Conservation (phyloP, 2,888 invertebrate genomes). For the Tachina lurida region DNA sequence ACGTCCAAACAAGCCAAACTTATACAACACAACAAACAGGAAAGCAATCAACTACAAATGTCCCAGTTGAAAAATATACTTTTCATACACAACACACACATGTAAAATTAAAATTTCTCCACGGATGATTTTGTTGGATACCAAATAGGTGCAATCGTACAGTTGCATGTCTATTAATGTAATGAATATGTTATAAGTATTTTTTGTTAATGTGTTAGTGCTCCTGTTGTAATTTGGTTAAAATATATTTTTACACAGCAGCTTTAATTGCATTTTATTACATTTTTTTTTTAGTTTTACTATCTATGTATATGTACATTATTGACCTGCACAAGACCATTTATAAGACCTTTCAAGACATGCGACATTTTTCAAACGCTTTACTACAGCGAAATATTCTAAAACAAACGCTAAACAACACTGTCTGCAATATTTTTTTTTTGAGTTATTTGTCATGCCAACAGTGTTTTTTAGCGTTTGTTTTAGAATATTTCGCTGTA, state of each 20-base stretch:
- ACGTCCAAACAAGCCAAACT: constrained; percentile 6
- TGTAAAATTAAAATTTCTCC: constrained; percentile 50
- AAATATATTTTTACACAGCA: constrained; percentile 12
- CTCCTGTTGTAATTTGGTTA: constrained; percentile 11
- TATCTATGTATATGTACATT: too few species aligned
- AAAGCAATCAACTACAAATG: constrained; percentile 53
- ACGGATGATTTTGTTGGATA: constrained; percentile 48
- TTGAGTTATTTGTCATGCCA: too few species aligned
- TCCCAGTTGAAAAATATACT: constrained; percentile 64
- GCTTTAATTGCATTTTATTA: neutral
- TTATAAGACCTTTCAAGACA: too few species aligned
- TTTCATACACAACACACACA: constrained; percentile 58
- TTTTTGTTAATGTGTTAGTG: neutral
- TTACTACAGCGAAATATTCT: too few species aligned
- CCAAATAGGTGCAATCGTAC: neutral
- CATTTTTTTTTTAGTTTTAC: neutral
- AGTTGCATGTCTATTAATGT: neutral
- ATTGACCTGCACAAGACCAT: too few species aligned
- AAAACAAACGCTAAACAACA: too few species aligned
- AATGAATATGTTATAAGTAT: neutral
- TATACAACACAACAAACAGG: constrained; percentile 35
- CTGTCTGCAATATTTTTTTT: too few species aligned
- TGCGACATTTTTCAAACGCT: too few species aligned
- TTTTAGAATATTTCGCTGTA: too few species aligned
- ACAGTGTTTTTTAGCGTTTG: too few species aligned